Evolutionary conservation across 2,797 vertebrate genomes (phyloP).

Genomic region (Enoplosus armatus): DNA sequence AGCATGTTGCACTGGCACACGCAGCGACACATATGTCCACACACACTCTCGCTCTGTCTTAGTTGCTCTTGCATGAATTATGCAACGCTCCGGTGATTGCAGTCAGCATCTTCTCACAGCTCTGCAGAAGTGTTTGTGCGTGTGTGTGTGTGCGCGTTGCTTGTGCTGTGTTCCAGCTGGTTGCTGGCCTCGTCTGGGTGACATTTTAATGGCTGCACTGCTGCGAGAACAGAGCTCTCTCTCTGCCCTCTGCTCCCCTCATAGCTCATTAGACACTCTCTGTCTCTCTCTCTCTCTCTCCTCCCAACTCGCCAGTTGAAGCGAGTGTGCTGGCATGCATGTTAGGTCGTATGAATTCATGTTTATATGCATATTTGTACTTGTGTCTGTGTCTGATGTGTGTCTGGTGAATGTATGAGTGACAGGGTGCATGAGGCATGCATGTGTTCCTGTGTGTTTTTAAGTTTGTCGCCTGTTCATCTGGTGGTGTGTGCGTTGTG

Average conservation of each 20-base stretch:
- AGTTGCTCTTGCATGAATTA: conserved; percentile 68
- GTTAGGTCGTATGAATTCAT: conserved; percentile 28
- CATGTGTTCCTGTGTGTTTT: conserved; percentile 32
- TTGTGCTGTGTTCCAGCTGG: conserved; percentile 70
- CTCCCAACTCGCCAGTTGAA: not conserved
- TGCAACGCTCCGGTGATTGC: conserved; percentile 54
- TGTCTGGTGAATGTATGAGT: conserved; percentile 14
- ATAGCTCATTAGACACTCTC: conserved; percentile 65
- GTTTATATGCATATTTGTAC: conserved; percentile 36
- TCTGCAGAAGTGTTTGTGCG: conserved; percentile 41
- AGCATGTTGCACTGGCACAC: conserved; percentile 56
- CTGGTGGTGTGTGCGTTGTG: conserved; percentile 38
- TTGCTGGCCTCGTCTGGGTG: conserved; percentile 71
- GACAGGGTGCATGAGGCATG: conserved; percentile 10
- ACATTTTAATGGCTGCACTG: conserved; percentile 78
- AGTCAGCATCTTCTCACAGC: conserved; percentile 61
- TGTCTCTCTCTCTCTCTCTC: conserved; percentile 2
- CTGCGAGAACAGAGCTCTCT: conserved; percentile 65
- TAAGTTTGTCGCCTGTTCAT: not conserved
- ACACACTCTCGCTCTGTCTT: conserved; percentile 39
- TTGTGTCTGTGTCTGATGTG: conserved; percentile 25
- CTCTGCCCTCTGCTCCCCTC: conserved; percentile 64
- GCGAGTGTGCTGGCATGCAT: conserved; percentile 19
- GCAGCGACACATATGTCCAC: conserved; percentile 68
- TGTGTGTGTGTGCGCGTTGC: conserved; percentile 14